phyloP scores from a whole-genome alignment of 1,140 invertebrate species.

The Streblospio benedicti region DNA sequence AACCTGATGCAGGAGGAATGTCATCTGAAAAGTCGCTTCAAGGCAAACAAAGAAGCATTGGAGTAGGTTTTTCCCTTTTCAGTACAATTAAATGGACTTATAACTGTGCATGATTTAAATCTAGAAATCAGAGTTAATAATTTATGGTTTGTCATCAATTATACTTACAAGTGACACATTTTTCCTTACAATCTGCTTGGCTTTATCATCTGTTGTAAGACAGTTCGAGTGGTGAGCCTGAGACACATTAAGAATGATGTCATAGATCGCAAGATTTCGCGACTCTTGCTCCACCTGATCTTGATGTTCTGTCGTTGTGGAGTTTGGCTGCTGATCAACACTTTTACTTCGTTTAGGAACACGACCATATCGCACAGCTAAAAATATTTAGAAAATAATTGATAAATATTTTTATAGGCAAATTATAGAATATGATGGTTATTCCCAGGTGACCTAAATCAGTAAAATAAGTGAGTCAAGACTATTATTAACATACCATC shows the following conservation, averaged over 20 bases:
- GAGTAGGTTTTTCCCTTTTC: too few relatives aligned
- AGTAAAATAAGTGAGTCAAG: too few relatives aligned
- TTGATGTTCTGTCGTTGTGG: slow-evolving; percentile 35
- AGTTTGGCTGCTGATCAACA: slow-evolving; percentile 52
- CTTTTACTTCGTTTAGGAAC: slow-evolving; percentile 88
- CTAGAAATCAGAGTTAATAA: too few relatives aligned
- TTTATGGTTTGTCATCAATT: too few relatives aligned
- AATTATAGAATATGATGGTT: not conserved
- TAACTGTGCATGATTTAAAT: too few relatives aligned
- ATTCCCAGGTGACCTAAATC: too few relatives aligned
- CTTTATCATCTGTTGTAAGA: slow-evolving; percentile 78
- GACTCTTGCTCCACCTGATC: slow-evolving; percentile 41
- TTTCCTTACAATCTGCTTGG: slow-evolving; percentile 60
- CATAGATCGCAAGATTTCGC: slow-evolving; percentile 61
- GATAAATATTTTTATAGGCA: not conserved
- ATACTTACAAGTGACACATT: slow-evolving; percentile 5
- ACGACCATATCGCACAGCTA: slow-evolving; percentile 89
- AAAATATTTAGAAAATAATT: slow-evolving; percentile 12
- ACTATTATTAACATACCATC: too few relatives aligned
- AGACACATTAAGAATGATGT: slow-evolving; percentile 76
- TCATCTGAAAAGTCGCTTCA: too few relatives aligned
- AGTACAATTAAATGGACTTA: too few relatives aligned
- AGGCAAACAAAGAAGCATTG: too few relatives aligned
- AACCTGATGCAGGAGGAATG: too few relatives aligned
- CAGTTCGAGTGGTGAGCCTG: slow-evolving; percentile 84